Evolutionary conservation across 2,797 vertebrate species (phyloP).

Genomic region (Lates japonicus): DNA sequence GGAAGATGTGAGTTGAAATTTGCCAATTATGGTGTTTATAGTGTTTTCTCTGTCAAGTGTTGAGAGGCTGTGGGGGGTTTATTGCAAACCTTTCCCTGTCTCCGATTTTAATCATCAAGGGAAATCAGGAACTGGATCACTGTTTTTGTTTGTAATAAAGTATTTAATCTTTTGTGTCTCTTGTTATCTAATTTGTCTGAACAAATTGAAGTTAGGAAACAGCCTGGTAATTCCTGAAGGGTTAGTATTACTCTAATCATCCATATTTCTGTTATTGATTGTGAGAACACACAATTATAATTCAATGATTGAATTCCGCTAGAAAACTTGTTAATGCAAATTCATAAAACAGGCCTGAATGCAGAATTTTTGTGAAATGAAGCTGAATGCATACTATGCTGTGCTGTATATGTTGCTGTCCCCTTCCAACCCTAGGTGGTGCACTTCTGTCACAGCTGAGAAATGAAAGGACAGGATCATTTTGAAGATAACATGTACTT

Average conservation of each 20-base stretch:
- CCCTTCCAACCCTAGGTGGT: constrained; percentile 62
- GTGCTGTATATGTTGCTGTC: not conserved
- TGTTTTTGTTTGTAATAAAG: constrained; percentile 73
- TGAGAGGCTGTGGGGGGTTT: constrained; percentile 18
- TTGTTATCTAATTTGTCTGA: not conserved
- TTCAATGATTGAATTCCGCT: constrained; percentile 7
- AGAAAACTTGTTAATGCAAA: constrained; percentile 26
- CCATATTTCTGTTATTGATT: not conserved
- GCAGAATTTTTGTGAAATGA: not conserved
- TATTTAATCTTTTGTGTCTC: constrained; percentile 49
- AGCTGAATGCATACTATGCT: not conserved
- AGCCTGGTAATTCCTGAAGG: not conserved
- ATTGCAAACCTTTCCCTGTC: not conserved
- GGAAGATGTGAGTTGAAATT: not conserved
- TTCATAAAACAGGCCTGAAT: not conserved
- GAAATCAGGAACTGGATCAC: constrained; percentile 49
- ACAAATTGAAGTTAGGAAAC: not conserved
- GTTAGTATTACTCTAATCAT: not conserved
- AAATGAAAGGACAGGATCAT: not conserved
- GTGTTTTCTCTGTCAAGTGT: constrained; percentile 40
- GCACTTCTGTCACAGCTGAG: not conserved
- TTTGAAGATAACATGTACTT: not conserved
- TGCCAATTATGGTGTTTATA: constrained; percentile 39
- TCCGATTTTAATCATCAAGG: constrained; percentile 29
- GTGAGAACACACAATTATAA: constrained; percentile 3